phyloP scores from a whole-genome alignment of 2,888 invertebrate genomes.

The Nipponacmea schrenckii region DNA sequence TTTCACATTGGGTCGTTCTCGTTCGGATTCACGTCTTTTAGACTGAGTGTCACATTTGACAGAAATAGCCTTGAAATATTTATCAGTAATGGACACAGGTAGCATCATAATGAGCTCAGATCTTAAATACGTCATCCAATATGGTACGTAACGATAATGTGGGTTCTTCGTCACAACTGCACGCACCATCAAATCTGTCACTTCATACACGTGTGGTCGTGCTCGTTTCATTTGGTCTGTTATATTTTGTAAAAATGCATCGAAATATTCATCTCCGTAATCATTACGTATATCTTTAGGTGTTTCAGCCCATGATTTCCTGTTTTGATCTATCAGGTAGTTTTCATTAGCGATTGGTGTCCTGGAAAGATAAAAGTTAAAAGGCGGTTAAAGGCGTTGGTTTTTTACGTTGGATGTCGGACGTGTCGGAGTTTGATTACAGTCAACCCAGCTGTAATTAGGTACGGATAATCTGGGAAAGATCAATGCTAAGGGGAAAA shows the following conservation, averaged over 20 bases:
- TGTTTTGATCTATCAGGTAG: conserved; percentile 47
- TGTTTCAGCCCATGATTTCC: conserved; percentile 59
- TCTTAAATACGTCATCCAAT: conserved; percentile 47
- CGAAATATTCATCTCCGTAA: conserved; percentile 61
- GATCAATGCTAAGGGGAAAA: too few relatives aligned
- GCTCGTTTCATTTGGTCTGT: conserved; percentile 53
- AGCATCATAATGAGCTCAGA: conserved; percentile 49
- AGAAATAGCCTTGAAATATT: conserved; percentile 37
- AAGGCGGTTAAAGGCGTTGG: too few relatives aligned
- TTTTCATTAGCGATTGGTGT: conserved; percentile 52
- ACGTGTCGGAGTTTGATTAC: too few relatives aligned
- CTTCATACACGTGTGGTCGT: conserved; percentile 51
- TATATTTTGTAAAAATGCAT: conserved; percentile 52
- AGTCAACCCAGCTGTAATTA: too few relatives aligned
- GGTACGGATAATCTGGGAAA: too few relatives aligned
- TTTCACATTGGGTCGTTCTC: conserved; percentile 10
- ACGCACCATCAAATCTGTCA: conserved; percentile 53
- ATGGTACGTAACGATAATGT: conserved; percentile 54
- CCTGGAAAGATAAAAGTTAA: conserved; percentile 36
- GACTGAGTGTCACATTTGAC: conserved; percentile 18
- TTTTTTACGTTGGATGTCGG: too few relatives aligned
- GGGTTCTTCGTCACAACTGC: conserved; percentile 48
- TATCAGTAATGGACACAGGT: conserved; percentile 50
- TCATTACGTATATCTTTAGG: conserved; percentile 58
- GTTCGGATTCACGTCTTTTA: conserved; percentile 15